phyloP scores from a whole-genome alignment of 2,888 invertebrate genomes.

The Smittia aterrima region DNA sequence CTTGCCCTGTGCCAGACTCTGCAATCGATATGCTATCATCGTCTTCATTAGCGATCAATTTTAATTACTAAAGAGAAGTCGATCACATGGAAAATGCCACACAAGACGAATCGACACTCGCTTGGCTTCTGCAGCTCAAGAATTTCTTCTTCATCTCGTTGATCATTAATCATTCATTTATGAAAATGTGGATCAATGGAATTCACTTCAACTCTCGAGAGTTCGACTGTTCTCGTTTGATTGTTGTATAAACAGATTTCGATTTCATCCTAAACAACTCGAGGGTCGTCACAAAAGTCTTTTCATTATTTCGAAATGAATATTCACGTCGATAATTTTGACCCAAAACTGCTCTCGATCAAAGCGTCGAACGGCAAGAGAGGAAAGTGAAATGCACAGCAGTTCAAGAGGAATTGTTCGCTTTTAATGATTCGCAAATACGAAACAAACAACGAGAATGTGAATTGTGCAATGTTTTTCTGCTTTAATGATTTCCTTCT shows the following conservation, averaged over 20 bases:
- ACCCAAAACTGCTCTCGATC: not conserved
- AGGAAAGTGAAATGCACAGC: not conserved
- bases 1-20: no score
- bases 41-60: no score
- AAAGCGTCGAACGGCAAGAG: not conserved
- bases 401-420: not conserved
- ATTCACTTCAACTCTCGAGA: not conserved
- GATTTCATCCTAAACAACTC: not conserved
- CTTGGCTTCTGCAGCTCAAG: no score
- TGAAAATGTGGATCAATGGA: not conserved
- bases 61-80: no score
- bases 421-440: conserved; percentile 1
- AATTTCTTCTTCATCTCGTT: no score
- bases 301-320: not conserved
- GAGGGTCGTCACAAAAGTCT: not conserved
- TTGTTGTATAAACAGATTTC: not conserved
- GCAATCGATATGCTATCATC: no score
- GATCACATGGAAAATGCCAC: no score
- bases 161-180: no score
- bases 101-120: no score
- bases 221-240: not conserved
- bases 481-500: not conserved
- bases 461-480: not conserved
- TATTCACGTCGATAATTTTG: not conserved
- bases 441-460: not conserved